These are phyloP conservation scores for Amphipyra tragopoginis DNA, from an alignment of 2,888 invertebrate species.

Conservation along the genomic window DNA sequence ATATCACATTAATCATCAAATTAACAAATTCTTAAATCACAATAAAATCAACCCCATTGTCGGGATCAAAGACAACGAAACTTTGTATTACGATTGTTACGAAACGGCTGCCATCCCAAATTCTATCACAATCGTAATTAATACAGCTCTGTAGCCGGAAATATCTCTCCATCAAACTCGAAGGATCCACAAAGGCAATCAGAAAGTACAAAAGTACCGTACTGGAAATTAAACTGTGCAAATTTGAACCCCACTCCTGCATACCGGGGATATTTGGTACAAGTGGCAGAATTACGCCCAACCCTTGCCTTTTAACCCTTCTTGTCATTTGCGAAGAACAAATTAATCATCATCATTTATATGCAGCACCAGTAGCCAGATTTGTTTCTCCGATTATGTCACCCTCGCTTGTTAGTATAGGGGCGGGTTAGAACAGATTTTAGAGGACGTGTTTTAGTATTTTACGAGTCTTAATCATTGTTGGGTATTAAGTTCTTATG, in stretches of 20 bases:
- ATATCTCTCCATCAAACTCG: conserved; percentile 88
- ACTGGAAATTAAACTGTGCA: conserved; percentile 81
- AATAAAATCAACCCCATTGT: conserved; percentile 53
- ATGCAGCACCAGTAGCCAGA: conserved; percentile 88
- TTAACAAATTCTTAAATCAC: conserved; percentile 56
- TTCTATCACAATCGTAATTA: conserved; percentile 83
- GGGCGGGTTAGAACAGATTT: conserved; percentile 81
- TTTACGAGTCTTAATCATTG: conserved; percentile 76
- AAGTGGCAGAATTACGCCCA: conserved; percentile 80
- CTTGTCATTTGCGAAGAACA: conserved; percentile 89
- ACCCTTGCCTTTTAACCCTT: conserved; percentile 87
- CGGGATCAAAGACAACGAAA: conserved; percentile 75
- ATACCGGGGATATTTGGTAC: conserved; percentile 80
- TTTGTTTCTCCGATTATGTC: conserved; percentile 90
- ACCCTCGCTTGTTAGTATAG: conserved; percentile 84
- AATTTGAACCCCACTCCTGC: conserved; percentile 70
- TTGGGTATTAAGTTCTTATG: conserved; percentile 54
- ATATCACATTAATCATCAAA: conserved; percentile 35
- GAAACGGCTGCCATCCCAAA: conserved; percentile 63
- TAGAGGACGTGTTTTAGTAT: conserved; percentile 80
- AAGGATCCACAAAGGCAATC: conserved; percentile 86
- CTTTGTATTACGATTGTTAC: conserved; percentile 63
- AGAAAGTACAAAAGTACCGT: conserved; percentile 79
- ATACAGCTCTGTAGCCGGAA: conserved; percentile 85
- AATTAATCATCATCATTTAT: conserved; percentile 90